Evolutionary conservation across 2,113 vertebrate species (phyloP), one percentile per base, ranked within the genome.

Genomic region (Eolophus roseicapilla): DNA sequence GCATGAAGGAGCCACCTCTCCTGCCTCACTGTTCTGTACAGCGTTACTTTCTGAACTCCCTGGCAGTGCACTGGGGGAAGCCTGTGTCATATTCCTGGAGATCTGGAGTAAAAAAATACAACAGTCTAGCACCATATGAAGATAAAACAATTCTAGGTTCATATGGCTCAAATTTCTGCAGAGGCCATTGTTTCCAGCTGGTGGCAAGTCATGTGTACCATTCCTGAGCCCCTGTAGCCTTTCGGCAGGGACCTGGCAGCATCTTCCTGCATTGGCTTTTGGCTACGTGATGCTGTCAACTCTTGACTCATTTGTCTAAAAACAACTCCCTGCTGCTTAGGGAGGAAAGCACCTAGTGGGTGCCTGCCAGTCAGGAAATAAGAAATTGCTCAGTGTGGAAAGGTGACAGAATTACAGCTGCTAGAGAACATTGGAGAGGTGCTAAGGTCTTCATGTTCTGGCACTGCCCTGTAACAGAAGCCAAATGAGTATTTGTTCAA

Each of bases 231-330:
- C 25, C 25, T 8, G 3, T 20, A 93, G 79, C 50, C 60, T 71
- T 92, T 71, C 1, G 13, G 15, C 33, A 71, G 73, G 41, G 60
- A 71, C 41, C 82, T 94, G 92, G 44, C 82, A 88, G 17, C 37
- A 64, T 82, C 86, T 84, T 73, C 9, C 21, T 84, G 27, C 11
- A 2, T 84, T 92, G 93, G 80, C 73, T 93, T 97, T 81, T 86
- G 82, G 69, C 90, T 88, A 11, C 20, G 0, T 52, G 44, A 17
- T 71, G 65, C 80, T 93, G 50, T 83, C 46, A 86, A 27, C 18
- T 87, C 82, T 74, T 88, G 89, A 94, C 44, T 95, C 82, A 91
- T 95, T 96, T 83, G 63, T 91, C 92, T 95, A 78, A 93, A 94
- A 95, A 90, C 79, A 81, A 31, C 65, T 94, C 86, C 39, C 7